A percentile compares a stretch with the other conserved stretches of the same genome.
phyloP scores from a whole-genome alignment of 2,797 vertebrate species.

The Rallus crepitans region DNA sequence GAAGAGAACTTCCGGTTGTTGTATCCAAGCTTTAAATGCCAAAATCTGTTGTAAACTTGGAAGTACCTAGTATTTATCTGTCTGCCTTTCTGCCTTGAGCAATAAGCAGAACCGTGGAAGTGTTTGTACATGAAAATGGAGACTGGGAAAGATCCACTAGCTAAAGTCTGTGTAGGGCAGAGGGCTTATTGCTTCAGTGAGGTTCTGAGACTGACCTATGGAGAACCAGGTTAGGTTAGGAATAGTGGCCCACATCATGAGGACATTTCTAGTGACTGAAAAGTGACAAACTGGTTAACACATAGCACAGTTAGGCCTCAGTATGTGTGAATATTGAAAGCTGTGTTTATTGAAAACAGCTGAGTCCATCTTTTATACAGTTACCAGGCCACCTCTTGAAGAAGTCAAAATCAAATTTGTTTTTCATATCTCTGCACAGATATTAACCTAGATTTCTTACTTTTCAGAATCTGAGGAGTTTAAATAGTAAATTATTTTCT shows the following conservation, averaged over 20 bases:
- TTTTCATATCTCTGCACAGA: background rate
- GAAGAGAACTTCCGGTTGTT: background rate
- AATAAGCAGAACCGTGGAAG: background rate
- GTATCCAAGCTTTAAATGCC: background rate
- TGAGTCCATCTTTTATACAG: fast-evolving
- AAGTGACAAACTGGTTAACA: background rate
- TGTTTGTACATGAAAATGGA: background rate
- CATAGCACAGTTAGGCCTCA: background rate
- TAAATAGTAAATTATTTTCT: background rate
- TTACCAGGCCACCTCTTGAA: background rate
- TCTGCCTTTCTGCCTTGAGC: background rate
- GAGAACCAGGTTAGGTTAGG: background rate
- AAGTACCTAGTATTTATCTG: background rate
- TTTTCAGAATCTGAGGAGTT: background rate
- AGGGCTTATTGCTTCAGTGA: background rate
- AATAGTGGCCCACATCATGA: background rate
- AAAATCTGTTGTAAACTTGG: background rate
- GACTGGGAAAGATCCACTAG: background rate
- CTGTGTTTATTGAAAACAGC: background rate
- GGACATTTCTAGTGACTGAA: background rate
- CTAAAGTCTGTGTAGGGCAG: background rate
- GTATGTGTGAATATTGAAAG: background rate
- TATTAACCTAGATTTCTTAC: background rate
- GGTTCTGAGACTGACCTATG: background rate
- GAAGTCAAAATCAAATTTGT: background rate